These are phyloP conservation scores for Pampus argenteus DNA, from an alignment of 2,797 vertebrate species.

Conservation along the genomic window DNA sequence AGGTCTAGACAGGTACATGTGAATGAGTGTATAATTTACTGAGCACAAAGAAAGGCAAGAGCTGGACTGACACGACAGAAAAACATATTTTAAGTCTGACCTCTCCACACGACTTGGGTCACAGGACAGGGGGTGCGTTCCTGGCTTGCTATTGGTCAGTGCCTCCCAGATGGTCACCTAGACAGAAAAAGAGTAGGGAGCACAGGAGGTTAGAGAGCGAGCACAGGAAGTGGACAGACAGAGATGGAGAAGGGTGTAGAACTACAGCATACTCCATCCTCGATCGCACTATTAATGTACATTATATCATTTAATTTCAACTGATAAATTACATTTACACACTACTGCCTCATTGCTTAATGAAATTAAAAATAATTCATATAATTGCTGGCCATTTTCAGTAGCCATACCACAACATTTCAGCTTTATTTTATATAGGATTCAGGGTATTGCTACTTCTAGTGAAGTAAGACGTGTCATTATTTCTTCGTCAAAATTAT, in stretches of 20 bases:
- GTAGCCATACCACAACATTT: too few relatives aligned
- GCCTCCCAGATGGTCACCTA: conserved; percentile 99
- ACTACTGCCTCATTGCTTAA: too few relatives aligned
- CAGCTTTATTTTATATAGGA: too few relatives aligned
- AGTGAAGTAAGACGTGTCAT: too few relatives aligned
- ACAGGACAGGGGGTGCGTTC: conserved; percentile 88
- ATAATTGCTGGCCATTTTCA: too few relatives aligned
- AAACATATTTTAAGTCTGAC: conserved; percentile 73
- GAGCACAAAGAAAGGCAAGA: neutral
- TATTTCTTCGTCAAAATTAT: too few relatives aligned
- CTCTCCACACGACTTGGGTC: conserved; percentile 91
- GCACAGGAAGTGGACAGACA: conserved; percentile 21
- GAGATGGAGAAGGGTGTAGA: neutral
- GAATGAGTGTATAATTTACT: neutral
- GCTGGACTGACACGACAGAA: neutral
- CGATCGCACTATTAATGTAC: too few relatives aligned
- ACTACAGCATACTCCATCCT: conserved; percentile 4
- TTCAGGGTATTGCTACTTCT: too few relatives aligned
- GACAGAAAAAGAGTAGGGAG: conserved; percentile 21
- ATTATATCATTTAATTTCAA: too few relatives aligned
- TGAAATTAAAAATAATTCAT: too few relatives aligned
- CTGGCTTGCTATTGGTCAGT: conserved; percentile 97
- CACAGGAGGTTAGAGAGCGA: conserved; percentile 38
- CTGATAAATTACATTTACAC: too few relatives aligned
- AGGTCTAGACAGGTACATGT: neutral